phyloP scores from a whole-genome alignment of 1,140 invertebrate genomes.

The Liolophura sinensis region DNA sequence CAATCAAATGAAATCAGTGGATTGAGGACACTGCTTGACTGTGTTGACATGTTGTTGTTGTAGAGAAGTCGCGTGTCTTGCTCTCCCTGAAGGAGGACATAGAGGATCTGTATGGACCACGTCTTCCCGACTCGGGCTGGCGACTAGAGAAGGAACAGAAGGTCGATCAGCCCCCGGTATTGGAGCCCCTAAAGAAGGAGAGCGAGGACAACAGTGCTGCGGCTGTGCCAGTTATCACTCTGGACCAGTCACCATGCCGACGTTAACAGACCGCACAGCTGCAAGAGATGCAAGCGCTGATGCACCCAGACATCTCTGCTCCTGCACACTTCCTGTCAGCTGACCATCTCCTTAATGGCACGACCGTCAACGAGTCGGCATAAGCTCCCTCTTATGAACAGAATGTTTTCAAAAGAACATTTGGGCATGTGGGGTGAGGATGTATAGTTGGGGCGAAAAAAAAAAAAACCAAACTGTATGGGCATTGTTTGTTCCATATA shows the following conservation, averaged over 20 bases:
- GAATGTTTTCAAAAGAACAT: no score
- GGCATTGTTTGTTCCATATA: no score
- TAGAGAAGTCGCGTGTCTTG: slow-evolving; percentile 51
- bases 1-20: no score
- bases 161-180: background rate
- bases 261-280: background rate
- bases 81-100: slow-evolving; percentile 41
- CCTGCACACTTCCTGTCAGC: background rate
- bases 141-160: slow-evolving; percentile 52
- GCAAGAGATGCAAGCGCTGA: slow-evolving; percentile 15
- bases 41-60: slow-evolving; percentile 16
- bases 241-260: background rate
- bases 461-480: no score
- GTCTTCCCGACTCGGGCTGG: slow-evolving; percentile 18
- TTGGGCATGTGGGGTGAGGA: no score
- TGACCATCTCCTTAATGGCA: no score
- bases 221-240: background rate
- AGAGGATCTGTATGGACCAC: slow-evolving; percentile 33
- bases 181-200: background rate
- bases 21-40: background rate
- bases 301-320: slow-evolving; percentile 23
- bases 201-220: slow-evolving; percentile 4
- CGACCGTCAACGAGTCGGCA: no score
- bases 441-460: no score
- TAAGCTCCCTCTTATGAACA: no score